Percentiles rank a stretch among this genome's conserved stretches.
Conservation (phyloP, 2,113 vertebrate genomes). For the Psilopsiagon aymara region DNA sequence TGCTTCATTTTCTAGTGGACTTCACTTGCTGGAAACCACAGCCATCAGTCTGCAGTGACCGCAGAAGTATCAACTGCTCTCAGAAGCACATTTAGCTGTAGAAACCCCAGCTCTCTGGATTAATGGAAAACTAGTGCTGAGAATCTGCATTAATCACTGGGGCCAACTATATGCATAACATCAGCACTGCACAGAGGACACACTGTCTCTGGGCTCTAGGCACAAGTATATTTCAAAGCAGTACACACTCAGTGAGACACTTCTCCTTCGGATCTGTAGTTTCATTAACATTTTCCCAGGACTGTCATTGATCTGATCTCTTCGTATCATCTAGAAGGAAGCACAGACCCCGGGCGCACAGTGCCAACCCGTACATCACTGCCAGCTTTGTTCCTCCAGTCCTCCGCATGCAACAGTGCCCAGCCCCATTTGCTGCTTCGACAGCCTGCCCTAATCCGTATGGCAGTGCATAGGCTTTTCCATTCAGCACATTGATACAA, state of each 20-base stretch:
- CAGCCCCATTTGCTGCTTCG: not conserved
- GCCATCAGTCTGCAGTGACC: not conserved
- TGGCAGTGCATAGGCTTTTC: not conserved
- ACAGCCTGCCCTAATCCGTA: not conserved
- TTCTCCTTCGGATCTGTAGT: not conserved
- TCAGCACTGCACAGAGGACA: not conserved
- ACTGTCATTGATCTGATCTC: not conserved
- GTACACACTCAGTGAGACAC: not conserved
- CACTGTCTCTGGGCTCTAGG: not conserved
- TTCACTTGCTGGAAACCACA: not conserved
- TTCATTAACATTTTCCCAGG: not conserved
- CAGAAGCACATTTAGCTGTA: not conserved
- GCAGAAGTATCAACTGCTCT: not conserved
- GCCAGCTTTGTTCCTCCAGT: not conserved
- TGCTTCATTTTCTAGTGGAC: not conserved
- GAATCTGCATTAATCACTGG: not conserved
- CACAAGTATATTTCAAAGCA: not conserved
- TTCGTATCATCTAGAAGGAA: rapidly evolving
- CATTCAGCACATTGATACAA: not conserved
- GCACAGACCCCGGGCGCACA: not conserved
- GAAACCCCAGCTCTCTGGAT: not conserved
- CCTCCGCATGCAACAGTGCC: not conserved
- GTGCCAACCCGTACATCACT: not conserved
- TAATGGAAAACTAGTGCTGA: not conserved
- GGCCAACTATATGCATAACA: not conserved